phyloP scores from a whole-genome alignment of 2,888 invertebrate genomes.

The Conus canariensis region DNA sequence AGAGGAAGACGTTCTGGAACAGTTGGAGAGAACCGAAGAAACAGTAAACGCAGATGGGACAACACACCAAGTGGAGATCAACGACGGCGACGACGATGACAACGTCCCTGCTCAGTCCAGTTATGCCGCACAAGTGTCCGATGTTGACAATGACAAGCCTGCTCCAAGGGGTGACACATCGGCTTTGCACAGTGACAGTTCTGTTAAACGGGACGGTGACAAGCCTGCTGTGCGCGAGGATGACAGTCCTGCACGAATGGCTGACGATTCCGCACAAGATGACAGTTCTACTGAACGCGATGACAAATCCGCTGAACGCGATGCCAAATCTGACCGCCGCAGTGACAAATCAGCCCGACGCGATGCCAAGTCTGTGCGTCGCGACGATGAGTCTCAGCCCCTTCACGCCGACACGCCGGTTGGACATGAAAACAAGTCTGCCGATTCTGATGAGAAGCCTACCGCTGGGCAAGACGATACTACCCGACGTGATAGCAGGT shows the following conservation, averaged over 20 bases:
- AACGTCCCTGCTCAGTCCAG: background rate
- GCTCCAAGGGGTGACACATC: background rate
- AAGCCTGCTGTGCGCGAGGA: background rate
- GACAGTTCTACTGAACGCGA: background rate
- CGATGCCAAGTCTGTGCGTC: background rate
- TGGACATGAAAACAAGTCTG: no score
- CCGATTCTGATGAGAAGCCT: no score
- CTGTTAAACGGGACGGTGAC: background rate
- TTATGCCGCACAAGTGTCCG: background rate
- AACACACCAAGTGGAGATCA: background rate
- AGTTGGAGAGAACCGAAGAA: background rate
- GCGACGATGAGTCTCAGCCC: background rate
- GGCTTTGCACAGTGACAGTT: background rate
- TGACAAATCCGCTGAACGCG: background rate
- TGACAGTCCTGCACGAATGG: background rate
- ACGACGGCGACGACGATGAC: background rate
- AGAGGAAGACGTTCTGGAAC: background rate
- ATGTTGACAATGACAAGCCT: background rate
- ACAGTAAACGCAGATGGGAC: slow-evolving; percentile 10
- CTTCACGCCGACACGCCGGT: background rate
- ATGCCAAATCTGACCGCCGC: background rate
- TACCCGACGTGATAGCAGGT: no score
- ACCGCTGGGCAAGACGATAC: no score
- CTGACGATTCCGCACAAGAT: background rate
- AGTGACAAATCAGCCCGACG: background rate